phyloP scores from a whole-genome alignment of 2,888 invertebrate species.

The Drosophila paracracens region DNA sequence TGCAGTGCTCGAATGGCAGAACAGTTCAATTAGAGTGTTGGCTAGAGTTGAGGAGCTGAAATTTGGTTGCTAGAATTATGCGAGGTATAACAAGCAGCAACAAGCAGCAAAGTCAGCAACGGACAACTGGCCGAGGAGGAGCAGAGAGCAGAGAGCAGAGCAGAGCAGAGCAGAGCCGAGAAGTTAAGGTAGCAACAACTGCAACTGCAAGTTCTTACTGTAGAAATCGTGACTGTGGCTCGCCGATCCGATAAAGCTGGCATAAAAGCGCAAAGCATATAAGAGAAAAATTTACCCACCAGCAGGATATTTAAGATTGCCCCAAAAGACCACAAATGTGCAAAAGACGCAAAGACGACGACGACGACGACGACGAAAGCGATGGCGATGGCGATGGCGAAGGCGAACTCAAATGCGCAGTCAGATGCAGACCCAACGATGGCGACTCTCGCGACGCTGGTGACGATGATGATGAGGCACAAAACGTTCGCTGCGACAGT shows the following conservation, averaged over 20 bases:
- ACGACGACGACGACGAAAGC: neutral
- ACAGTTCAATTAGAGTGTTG: constrained; percentile 64
- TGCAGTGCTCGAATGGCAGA: constrained; percentile 43
- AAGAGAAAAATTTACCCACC: constrained; percentile 82
- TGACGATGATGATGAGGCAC: constrained; percentile 53
- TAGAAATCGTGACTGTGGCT: constrained; percentile 83
- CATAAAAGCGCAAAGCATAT: constrained; percentile 63
- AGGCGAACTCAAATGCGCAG: constrained; percentile 21
- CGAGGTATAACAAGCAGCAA: constrained; percentile 16
- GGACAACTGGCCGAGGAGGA: neutral
- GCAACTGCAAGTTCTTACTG: constrained; percentile 59
- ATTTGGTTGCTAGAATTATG: constrained; percentile 46
- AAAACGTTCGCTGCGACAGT: constrained; percentile 49
- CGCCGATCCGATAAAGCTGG: constrained; percentile 82
- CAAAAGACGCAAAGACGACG: constrained; percentile 27
- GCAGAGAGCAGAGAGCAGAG: neutral
- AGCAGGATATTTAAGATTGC: constrained; percentile 84
- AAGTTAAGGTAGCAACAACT: constrained; percentile 46
- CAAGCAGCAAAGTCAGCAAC: neutral
- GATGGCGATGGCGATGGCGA: neutral
- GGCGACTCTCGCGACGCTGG: constrained; percentile 52
- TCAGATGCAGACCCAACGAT: constrained; percentile 55
- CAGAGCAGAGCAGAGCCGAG: neutral
- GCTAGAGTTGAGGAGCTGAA: constrained; percentile 16
- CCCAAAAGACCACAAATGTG: constrained; percentile 77